phyloP scores from a whole-genome alignment of 2,797 vertebrate genomes.

The Thripadectes ignobilis region DNA sequence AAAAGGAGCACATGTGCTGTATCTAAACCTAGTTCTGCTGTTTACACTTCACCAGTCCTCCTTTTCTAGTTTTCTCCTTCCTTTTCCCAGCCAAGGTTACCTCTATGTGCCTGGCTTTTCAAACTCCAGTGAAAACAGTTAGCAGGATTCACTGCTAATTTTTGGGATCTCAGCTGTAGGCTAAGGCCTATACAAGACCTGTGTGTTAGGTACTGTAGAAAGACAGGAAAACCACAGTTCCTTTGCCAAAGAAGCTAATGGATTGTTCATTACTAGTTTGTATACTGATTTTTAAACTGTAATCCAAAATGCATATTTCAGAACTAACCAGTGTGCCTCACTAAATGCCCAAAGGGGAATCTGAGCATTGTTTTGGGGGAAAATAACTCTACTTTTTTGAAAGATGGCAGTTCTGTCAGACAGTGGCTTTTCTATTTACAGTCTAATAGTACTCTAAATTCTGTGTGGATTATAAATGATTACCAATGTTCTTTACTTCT shows the following conservation, averaged over 20 bases:
- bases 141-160: neutral
- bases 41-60: neutral
- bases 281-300: neutral
- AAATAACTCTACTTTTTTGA: neutral
- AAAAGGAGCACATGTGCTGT: neutral
- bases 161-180: neutral
- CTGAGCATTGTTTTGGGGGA: neutral
- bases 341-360: neutral
- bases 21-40: neutral
- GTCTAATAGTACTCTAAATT: neutral
- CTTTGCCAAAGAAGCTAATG: neutral
- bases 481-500: fast-evolving
- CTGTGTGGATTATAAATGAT: neutral
- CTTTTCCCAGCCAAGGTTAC: fast-evolving
- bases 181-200: neutral
- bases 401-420: neutral
- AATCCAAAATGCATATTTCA: neutral
- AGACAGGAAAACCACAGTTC: neutral
- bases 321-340: neutral
- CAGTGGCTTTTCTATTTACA: neutral
- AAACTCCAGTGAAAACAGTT: neutral
- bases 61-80: neutral
- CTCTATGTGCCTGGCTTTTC: neutral
- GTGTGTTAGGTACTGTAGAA: neutral
- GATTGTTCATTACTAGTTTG: neutral